A percentile compares a stretch with the other conserved stretches of the same genome.
These are phyloP conservation scores for Synergus umbraculus DNA, from an alignment of 2,888 invertebrate genomes.

Conservation along the genomic window DNA sequence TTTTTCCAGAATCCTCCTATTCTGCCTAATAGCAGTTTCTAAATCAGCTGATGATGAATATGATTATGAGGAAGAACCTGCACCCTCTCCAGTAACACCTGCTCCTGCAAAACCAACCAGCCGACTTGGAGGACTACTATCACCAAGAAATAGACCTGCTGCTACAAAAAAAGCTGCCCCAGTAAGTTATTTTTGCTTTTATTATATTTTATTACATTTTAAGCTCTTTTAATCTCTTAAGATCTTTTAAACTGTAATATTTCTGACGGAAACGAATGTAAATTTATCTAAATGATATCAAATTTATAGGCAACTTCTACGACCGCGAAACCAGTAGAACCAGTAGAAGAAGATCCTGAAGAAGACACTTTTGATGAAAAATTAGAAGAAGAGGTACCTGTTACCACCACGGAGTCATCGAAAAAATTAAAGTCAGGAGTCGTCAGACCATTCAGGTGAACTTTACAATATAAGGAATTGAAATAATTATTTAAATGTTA, in stretches of 20 bases:
- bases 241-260: too few relatives aligned
- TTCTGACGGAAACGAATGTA: too few relatives aligned
- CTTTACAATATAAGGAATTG: neutral
- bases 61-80: conserved; percentile 69
- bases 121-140: conserved; percentile 65
- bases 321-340: conserved; percentile 67
- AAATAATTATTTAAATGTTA: neutral
- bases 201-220: neutral
- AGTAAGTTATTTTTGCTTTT: conserved; percentile 23
- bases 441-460: conserved; percentile 83
- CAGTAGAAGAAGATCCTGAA: conserved; percentile 72
- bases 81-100: conserved; percentile 63
- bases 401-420: conserved; percentile 85
- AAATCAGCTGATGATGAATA: conserved; percentile 69
- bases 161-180: conserved; percentile 41
- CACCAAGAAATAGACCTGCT: conserved; percentile 55
- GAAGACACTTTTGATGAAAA: conserved; percentile 80
- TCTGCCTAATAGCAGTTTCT: conserved; percentile 64
- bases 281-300: neutral
- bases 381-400: conserved; percentile 78
- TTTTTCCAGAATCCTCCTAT: conserved; percentile 61
- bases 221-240: too few relatives aligned
- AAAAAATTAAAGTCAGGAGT: conserved; percentile 83
- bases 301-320: conserved; percentile 62
- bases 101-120: conserved; percentile 63